Base-by-base conservation (phyloP, 2,797 vertebrate genomes). In the Anguilla megastoma region DNA sequence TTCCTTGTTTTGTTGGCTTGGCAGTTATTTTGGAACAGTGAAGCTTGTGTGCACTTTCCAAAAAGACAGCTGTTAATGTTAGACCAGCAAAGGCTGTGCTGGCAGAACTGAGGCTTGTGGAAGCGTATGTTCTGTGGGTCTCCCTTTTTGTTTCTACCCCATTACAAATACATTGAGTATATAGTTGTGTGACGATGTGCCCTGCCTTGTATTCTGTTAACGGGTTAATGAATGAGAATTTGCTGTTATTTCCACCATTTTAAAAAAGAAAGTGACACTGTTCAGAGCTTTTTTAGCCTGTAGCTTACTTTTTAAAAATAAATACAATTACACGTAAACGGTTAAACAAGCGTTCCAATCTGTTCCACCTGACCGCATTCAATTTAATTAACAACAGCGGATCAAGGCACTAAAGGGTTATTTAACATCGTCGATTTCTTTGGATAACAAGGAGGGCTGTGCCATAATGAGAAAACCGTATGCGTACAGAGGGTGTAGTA, bases 11-110 rank as follows among this genome's bases (percentile, higher is more conserved):
- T 89, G 85, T 92, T 94, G 92, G 93, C 93, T 91, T 91, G 90
- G 88, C 89, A 89, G 89, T 80, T 66, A 41, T 84, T 92, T 89
- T 60, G 30, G 79, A 90, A 93, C 87, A 88, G 89, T 91, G 84
- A 56, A 74, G 92, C 87, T 89, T 90, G 92, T 86, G 85, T 86
- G 54, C 48, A 86, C 18, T 89, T 79, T 93, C 90, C 89, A 91
- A 88, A 92, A 88, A 84, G 91, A 88, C 94, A 94, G 93, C 93
- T 94, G 92, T 91, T 92, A 90, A 91, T 89, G 88, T 88, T 86
- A 82, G 87, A 90, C 82, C 85, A 87, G 89, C 84, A 89, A 91
- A 88, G 89, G 88, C 16, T 27, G 52, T 41, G 21, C 33, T 85
- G 5, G 45, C 85, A 84, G 36, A 52, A 21, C 60, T n/a, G 60